These are phyloP conservation scores for Alexandromys fortis DNA, from an alignment of 2,113 vertebrate genomes.

Conservation along the genomic window DNA sequence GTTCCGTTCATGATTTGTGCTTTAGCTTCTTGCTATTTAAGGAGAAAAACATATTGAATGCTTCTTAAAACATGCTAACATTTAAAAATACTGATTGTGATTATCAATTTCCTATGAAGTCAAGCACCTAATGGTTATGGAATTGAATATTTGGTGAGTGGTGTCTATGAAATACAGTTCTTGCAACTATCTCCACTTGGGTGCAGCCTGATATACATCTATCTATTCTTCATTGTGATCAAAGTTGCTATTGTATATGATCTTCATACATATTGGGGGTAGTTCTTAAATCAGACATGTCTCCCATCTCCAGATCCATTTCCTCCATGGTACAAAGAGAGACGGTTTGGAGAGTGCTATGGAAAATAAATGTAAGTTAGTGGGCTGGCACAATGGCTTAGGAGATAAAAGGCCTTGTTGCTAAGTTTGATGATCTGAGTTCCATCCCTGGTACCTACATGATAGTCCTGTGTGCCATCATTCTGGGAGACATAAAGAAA, in stretches of 20 bases:
- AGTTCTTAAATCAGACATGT: not conserved
- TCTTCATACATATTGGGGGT: not conserved
- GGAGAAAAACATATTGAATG: not conserved
- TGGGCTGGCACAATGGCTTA: not conserved
- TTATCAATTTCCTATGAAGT: constrained; percentile 29
- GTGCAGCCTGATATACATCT: not conserved
- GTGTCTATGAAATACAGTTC: not conserved
- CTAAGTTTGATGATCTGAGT: too few species aligned
- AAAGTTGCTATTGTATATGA: not conserved
- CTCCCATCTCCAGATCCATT: not conserved
- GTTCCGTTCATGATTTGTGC: constrained; percentile 32
- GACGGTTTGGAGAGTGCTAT: not conserved
- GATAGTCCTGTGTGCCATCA: not conserved
- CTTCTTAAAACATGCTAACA: not conserved
- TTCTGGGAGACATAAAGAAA: not conserved
- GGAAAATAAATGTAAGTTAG: not conserved
- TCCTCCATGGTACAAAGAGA: not conserved
- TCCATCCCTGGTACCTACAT: too few species aligned
- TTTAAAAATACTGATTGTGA: not conserved
- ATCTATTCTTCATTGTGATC: not conserved
- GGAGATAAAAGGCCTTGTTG: not conserved
- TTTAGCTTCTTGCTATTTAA: constrained; percentile 42
- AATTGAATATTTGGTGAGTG: not conserved
- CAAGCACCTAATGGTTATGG: not conserved
- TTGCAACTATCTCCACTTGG: not conserved